Evolutionary conservation across 2,113 vertebrate species (phyloP), one percentile per base, ranked within the genome.

Genomic region (Oryzias curvinotus): DNA sequence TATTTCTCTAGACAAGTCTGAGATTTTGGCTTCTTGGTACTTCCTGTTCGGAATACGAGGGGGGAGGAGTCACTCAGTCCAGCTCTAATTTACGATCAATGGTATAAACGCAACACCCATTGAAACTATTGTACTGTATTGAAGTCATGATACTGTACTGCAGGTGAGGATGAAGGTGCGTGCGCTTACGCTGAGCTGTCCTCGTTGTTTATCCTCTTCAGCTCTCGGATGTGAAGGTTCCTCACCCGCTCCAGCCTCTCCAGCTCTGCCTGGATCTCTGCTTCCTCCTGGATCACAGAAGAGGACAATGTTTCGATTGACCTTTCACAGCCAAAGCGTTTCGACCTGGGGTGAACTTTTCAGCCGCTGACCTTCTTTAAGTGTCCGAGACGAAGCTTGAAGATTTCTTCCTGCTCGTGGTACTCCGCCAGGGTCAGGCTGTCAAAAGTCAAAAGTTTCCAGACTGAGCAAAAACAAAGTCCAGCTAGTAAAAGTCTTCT

Each of bases 131-230:
- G 1, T 36, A 36, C 8, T 36, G 1, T 3, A 8, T 36, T 36
- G 30, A 36, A 36, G 7, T 36, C 30, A 36, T 36, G 10, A 36
- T 10, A 12, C 36, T 36, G 8, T 36, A 4, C 44, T 15, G 14
- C 44, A 45, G 7, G 16, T 16, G 44, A 45, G 44, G 44, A 19
- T 17, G 18, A 14, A 14, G 23, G 10, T 0, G 23, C 17, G 30
- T 16, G 53, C 15, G 74, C 91, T 89, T 71, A 99, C 96, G 98
- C 95, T 55, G 97, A 99, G 84, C 97, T 99, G 93, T 98, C 96
- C 92, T 98, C 97, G 62, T 98, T 99, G 90, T 97, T 97, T 93
- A 99, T 99, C 93, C 96, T 95, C 94, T 99, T 99, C 88, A 99
- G 92, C 90, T 99, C 97, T 90, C 97, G 92, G 92, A 99, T 99